phyloP scores from a whole-genome alignment of 2,888 invertebrate species.

The Diplazon laetatorius region DNA sequence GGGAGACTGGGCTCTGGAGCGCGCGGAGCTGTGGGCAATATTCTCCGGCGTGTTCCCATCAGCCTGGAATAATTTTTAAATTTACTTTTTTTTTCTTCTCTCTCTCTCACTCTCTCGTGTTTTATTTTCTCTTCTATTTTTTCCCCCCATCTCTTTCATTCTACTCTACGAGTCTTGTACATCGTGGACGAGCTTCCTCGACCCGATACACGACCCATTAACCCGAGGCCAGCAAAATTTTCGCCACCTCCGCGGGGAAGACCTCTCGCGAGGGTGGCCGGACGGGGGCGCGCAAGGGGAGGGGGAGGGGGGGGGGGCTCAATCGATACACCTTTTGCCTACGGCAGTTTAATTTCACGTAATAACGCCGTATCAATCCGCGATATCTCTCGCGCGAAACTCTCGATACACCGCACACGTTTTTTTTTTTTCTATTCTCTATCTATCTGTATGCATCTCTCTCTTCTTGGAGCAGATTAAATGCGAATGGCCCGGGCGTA shows the following conservation, averaged over 20 bases:
- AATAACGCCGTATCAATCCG: background rate
- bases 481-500: conserved; percentile 34
- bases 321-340: conserved; percentile 5
- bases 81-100: conserved; percentile 20
- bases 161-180: too few species aligned
- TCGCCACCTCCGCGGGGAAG: background rate
- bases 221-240: conserved; percentile 9
- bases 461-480: conserved; percentile 27
- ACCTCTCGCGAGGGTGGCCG: too few species aligned
- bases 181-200: background rate
- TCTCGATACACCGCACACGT: background rate
- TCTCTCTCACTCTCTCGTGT: background rate
- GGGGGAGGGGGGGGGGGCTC: too few species aligned
- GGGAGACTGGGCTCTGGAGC: background rate
- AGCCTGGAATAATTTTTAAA: conserved; percentile 60
- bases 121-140: conserved; percentile 19
- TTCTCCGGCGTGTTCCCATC: conserved; percentile 48
- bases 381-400: conserved; percentile 15
- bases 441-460: too few species aligned
- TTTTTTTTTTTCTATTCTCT: too few species aligned
- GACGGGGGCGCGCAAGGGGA: too few species aligned
- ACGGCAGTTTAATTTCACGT: background rate
- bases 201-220: background rate
- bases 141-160: background rate
- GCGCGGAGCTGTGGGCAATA: conserved; percentile 39